Percentiles rank a stretch among this genome's conserved stretches.
These are phyloP conservation scores for Cyprinodon tularosa DNA, from an alignment of 2,113 vertebrate species.

Conservation along the genomic window DNA sequence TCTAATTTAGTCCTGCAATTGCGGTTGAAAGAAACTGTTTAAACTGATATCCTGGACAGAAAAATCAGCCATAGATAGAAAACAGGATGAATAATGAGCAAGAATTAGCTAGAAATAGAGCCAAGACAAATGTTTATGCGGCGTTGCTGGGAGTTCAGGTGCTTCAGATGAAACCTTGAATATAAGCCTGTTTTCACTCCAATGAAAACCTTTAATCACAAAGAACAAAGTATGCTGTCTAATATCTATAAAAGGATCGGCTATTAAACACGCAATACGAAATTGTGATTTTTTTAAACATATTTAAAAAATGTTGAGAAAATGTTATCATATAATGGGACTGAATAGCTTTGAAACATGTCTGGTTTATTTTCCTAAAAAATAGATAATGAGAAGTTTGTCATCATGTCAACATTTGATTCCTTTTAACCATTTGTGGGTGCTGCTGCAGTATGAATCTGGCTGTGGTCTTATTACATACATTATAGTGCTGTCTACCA, in stretches of 20 bases:
- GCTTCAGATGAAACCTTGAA: slow-evolving; percentile 3
- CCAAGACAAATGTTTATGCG: slow-evolving; percentile 49
- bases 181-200: slow-evolving; percentile 34
- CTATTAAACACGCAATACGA: not conserved
- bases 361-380: not conserved
- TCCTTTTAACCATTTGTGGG: slow-evolving; percentile 1
- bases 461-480: no score
- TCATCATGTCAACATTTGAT: not conserved
- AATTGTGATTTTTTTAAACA: not conserved
- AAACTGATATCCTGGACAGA: slow-evolving; percentile 25
- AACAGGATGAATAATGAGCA: slow-evolving; percentile 35
- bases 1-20: slow-evolving; percentile 31
- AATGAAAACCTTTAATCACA: not conserved
- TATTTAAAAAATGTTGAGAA: not conserved
- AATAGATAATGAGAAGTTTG: not conserved
- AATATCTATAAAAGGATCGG: slow-evolving; percentile 4
- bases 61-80: slow-evolving; percentile 46
- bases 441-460: not conserved
- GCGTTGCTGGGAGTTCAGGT: slow-evolving; percentile 42
- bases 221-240: slow-evolving; percentile 3
- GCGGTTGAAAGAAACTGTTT: slow-evolving; percentile 28
- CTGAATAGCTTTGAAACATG: not conserved
- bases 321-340: not conserved
- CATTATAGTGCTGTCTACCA: no score
- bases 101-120: slow-evolving; percentile 11